Percentiles rank a stretch among this genome's conserved stretches.
Conservation (phyloP, 1,140 invertebrate species). For the Saccostrea cuccullata region DNA sequence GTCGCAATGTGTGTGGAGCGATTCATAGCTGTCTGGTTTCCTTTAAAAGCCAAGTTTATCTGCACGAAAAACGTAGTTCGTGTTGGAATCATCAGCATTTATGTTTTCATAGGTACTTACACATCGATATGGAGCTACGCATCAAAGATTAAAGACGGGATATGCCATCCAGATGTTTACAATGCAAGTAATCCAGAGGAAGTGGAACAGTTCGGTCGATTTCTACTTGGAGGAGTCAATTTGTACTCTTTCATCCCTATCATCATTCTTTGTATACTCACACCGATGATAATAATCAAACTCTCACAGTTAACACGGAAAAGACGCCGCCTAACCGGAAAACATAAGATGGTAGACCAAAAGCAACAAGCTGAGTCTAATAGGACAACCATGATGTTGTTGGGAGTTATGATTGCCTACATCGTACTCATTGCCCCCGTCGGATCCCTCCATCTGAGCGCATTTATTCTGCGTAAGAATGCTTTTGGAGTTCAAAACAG, state of each 20-base stretch:
- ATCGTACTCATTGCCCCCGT: slow-evolving; percentile 46
- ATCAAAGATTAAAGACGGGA: slow-evolving; percentile 47
- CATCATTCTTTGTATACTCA: slow-evolving; percentile 1
- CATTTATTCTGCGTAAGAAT: slow-evolving; percentile 27
- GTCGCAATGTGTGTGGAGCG: too few relatives aligned
- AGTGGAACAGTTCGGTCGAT: background rate
- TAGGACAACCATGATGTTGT: slow-evolving; percentile 27
- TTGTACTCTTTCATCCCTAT: slow-evolving; percentile 50
- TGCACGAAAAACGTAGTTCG: slow-evolving; percentile 27
- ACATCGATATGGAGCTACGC: slow-evolving; percentile 50
- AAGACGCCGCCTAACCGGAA: too few relatives aligned
- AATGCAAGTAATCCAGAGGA: slow-evolving; percentile 25
- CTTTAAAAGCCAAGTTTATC: background rate
- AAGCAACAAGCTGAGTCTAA: too few relatives aligned
- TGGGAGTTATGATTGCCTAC: slow-evolving; percentile 42
- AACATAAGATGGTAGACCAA: too few relatives aligned
- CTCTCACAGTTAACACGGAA: too few relatives aligned
- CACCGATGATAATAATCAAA: slow-evolving; percentile 48
- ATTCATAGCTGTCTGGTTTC: too few relatives aligned
- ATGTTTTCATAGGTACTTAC: slow-evolving; percentile 43
- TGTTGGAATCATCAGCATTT: slow-evolving; percentile 3
- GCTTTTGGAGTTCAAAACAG: slow-evolving; percentile 34
- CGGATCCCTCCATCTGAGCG: slow-evolving; percentile 18
- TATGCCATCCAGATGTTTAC: slow-evolving; percentile 53
- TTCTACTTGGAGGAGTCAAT: slow-evolving; percentile 29